These are phyloP conservation scores for Drosophila hawaiiensis DNA, from an alignment of 2,888 invertebrate genomes.

Conservation along the genomic window DNA sequence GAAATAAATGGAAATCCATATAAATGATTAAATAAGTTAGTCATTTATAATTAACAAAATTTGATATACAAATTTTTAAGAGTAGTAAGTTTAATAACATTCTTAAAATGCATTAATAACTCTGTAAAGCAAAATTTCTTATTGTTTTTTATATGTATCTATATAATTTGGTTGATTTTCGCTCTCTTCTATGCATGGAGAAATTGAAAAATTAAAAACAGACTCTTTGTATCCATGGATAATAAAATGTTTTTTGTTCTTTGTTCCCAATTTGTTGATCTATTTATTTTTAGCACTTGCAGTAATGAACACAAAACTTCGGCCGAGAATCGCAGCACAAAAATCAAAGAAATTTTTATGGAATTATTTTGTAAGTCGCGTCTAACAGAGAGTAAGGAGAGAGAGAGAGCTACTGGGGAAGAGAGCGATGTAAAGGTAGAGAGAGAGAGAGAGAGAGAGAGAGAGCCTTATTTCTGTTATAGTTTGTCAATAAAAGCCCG, in stretches of 20 bases:
- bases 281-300: conserved; percentile 55
- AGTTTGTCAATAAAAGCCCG: conserved; percentile 77
- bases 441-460: conserved; percentile 1
- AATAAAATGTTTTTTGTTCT: conserved; percentile 33
- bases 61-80: not conserved
- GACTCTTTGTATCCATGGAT: conserved; percentile 15
- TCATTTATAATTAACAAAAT: not conserved
- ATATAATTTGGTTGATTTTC: conserved; percentile 22
- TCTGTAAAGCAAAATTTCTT: not conserved
- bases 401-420: conserved; percentile 5
- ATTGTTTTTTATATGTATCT: not conserved
- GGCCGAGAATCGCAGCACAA: conserved; percentile 18
- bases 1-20: not conserved
- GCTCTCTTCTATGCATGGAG: not conserved
- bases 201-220: conserved; percentile 23
- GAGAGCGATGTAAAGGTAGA: conserved; percentile 1
- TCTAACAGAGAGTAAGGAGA: conserved; percentile 24
- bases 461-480: conserved; percentile 34
- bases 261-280: conserved; percentile 54
- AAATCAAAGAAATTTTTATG: conserved; percentile 16
- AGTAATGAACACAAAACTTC: conserved; percentile 43
- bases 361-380: conserved; percentile 37
- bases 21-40: not conserved
- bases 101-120: not conserved
- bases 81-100: not conserved